These are phyloP conservation scores for Pteromalus puparum DNA, from an alignment of 1,140 invertebrate genomes.

Conservation along the genomic window DNA sequence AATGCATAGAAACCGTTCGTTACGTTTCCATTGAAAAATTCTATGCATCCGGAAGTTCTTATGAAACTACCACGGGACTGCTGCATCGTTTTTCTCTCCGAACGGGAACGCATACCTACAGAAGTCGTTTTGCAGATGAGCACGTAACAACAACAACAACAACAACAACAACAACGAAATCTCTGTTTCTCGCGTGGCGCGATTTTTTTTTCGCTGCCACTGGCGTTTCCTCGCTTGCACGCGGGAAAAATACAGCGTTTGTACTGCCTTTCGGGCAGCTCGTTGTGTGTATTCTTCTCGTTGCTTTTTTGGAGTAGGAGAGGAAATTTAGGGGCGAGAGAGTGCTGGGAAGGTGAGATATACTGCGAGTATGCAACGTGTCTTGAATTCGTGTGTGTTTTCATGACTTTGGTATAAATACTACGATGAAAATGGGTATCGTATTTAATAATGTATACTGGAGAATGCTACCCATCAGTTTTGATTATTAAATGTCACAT, in stretches of 20 bases:
- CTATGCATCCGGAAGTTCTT: slow-evolving; percentile 32
- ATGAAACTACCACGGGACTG: neutral
- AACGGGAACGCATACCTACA: neutral
- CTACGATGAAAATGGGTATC: no score
- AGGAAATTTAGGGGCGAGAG: neutral
- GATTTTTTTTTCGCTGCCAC: neutral
- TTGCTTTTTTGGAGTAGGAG: neutral
- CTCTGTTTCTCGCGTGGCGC: neutral
- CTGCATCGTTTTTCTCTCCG: neutral
- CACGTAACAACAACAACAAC: slow-evolving; percentile 21
- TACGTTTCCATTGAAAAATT: slow-evolving; percentile 43
- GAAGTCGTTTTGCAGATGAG: slow-evolving; percentile 36
- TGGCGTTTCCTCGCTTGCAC: neutral
- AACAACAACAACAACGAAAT: slow-evolving; percentile 23
- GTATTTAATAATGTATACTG: no score
- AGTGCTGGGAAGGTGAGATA: neutral
- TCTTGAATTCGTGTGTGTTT: neutral
- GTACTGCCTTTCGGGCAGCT: neutral
- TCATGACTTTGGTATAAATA: no score
- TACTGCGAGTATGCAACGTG: neutral
- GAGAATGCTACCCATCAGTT: no score
- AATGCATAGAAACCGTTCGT: slow-evolving; percentile 32
- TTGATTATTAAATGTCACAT: no score
- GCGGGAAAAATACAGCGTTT: neutral
- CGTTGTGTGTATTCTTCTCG: neutral